Percentiles rank a stretch among this genome's conserved stretches.
Conservation (phyloP, 1,140 invertebrate species). For the Mylabris phalerata region DNA sequence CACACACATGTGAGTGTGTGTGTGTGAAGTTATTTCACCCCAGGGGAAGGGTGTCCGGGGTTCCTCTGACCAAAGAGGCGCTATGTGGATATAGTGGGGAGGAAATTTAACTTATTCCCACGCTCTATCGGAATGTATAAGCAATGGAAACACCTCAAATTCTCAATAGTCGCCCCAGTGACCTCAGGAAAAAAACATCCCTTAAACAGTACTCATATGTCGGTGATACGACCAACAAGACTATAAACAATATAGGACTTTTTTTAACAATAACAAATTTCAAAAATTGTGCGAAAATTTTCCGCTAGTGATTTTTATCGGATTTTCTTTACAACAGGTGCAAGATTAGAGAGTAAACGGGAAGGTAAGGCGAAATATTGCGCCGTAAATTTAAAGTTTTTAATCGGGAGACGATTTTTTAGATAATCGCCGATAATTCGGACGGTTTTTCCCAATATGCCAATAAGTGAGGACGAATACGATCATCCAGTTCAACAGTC, state of each 20-base stretch:
- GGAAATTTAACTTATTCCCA: conserved; percentile 25
- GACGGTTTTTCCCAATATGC: conserved; percentile 25
- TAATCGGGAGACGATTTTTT: neutral
- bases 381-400: neutral
- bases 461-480: conserved; percentile 40
- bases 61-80: conserved; percentile 7
- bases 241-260: neutral
- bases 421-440: too few relatives aligned
- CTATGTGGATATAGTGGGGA: conserved; percentile 22
- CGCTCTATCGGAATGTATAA: conserved; percentile 35
- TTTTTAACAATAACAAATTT: too few relatives aligned
- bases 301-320: too few relatives aligned
- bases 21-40: conserved; percentile 24
- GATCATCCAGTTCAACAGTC: conserved; percentile 25
- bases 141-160: conserved; percentile 17
- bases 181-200: neutral
- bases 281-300: too few relatives aligned
- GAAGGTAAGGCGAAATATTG: neutral
- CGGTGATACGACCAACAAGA: neutral
- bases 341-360: too few relatives aligned
- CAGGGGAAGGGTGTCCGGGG: conserved; percentile 3
- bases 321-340: too few relatives aligned
- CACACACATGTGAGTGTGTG: neutral
- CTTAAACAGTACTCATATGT: neutral
- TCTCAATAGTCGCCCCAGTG: conserved; percentile 1